phyloP scores from a whole-genome alignment of 2,888 invertebrate genomes.

The Agrotis ipsilon region DNA sequence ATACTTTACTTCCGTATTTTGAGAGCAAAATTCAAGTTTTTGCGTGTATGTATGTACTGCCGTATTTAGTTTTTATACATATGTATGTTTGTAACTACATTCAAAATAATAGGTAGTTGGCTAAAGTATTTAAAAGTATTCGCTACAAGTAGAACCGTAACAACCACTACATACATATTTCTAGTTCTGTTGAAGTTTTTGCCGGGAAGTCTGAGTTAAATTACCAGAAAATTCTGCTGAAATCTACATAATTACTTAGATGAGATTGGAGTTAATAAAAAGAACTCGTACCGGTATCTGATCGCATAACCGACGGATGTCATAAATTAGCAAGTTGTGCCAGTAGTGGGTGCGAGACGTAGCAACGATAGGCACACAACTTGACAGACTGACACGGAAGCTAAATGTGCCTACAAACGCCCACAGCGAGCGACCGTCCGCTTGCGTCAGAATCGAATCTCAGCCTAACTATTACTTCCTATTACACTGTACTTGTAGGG shows the following conservation, averaged over 20 bases:
- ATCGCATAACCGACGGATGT: conserved; percentile 64
- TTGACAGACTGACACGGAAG: conserved; percentile 74
- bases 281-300: conserved; percentile 23
- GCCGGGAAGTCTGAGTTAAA: not conserved
- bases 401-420: conserved; percentile 67
- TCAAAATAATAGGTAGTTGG: conserved; percentile 9
- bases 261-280: conserved; percentile 28
- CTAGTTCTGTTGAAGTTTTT: conserved; percentile 26
- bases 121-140: conserved; percentile 6
- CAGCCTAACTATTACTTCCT: conserved; percentile 74
- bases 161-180: conserved; percentile 22
- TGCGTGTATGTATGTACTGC: conserved; percentile 25
- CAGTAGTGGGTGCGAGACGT: conserved; percentile 66
- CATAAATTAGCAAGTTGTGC: conserved; percentile 73
- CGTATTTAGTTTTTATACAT: conserved; percentile 25
- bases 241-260: conserved; percentile 15
- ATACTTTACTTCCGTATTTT: conserved; percentile 55
- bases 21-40: conserved; percentile 42
- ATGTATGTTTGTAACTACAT: conserved; percentile 10
- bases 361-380: conserved; percentile 59
- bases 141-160: conserved; percentile 8
- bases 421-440: conserved; percentile 64
- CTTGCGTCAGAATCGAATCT: conserved; percentile 78
- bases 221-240: conserved; percentile 17
- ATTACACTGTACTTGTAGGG: conserved; percentile 64